These are phyloP conservation scores for Ophion obscuratus DNA, from an alignment of 2,888 invertebrate species.

Conservation along the genomic window DNA sequence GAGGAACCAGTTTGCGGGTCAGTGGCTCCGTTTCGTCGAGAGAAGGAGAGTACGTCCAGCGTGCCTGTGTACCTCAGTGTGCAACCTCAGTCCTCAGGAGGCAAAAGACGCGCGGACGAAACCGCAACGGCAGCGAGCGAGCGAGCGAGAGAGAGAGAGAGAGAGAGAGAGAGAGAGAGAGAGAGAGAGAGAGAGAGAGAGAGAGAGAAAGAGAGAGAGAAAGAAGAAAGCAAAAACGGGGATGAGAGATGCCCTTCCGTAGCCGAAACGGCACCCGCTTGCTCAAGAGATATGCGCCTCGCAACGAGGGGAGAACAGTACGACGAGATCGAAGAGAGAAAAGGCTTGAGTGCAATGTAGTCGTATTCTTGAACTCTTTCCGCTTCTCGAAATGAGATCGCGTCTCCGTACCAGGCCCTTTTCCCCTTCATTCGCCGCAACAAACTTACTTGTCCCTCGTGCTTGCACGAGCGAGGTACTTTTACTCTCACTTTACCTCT, in stretches of 20 bases:
- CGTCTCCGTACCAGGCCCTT: constrained; percentile 64
- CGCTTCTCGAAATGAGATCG: constrained; percentile 11
- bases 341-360: constrained; percentile 9
- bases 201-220: constrained; percentile 14
- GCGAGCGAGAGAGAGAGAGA: constrained; percentile 61
- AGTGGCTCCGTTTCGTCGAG: constrained; percentile 79
- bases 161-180: constrained; percentile 60
- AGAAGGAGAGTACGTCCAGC: constrained; percentile 49
- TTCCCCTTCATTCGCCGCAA: constrained; percentile 48
- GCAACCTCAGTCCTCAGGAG: constrained; percentile 35
- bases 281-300: constrained; percentile 22
- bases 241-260: constrained; percentile 23
- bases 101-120: constrained; percentile 15
- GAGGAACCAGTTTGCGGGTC: constrained; percentile 82
- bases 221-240: constrained; percentile 25
- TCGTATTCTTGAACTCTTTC: constrained; percentile 26
- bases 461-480: constrained; percentile 67
- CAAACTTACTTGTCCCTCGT: constrained; percentile 67
- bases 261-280: constrained; percentile 13
- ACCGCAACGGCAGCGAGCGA: constrained; percentile 29
- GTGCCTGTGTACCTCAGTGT: background rate
- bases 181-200: constrained; percentile 12
- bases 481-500: constrained; percentile 62
- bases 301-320: constrained; percentile 21
- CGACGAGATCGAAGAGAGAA: constrained; percentile 58